Base-by-base conservation (phyloP, 2,797 vertebrate genomes). In the Brotula barbata region DNA sequence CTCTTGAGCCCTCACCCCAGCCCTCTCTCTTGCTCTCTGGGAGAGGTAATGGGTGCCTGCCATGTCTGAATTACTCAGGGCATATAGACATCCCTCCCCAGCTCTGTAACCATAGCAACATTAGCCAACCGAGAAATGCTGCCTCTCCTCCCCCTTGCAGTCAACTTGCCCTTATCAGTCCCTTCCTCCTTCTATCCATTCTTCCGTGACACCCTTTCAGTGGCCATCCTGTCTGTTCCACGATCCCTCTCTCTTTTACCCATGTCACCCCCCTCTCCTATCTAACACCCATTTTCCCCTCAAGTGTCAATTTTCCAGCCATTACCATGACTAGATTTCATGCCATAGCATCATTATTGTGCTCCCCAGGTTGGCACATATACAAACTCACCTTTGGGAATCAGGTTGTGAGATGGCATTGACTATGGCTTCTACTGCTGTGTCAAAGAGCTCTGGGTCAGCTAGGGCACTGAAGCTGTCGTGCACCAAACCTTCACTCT, bases 401-500 rank as follows among this genome's bases (percentile, higher is more conserved):
- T 99, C 97, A 0, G 97, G 97, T 77, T 98, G 97, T 1, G 97
- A 99, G 90, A 99, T 96, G 81, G 96, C 95, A 46, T 98, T 98
- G 82, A 99, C 96, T 33, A 99, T 93, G 47, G 97, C 97, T 84
- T 99, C 97, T 71, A 98, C 96, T 0, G 97, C 96, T 3, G 94
- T 94, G 89, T 99, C 97, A 0, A 99, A 99, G 75, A 99, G 95
- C 90, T 98, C 97, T 0, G 95, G 95, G 90, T 99, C 95, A 25
- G 92, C 92, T 58, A 99, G 92, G 6, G 96, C 94, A 3, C 91
- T 85, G 78, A 99, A 99, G 78, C 95, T 93, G 77, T 96, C 95
- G 59, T 97, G 93, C 75, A 99, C 93, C 84, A 99, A 90, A 33
- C 90, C 93, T 85, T 99, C 97, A 0, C 96, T 98, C 86, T 98